Conservation (phyloP, 2,888 invertebrate genomes). For the Dendrolimus houi region DNA sequence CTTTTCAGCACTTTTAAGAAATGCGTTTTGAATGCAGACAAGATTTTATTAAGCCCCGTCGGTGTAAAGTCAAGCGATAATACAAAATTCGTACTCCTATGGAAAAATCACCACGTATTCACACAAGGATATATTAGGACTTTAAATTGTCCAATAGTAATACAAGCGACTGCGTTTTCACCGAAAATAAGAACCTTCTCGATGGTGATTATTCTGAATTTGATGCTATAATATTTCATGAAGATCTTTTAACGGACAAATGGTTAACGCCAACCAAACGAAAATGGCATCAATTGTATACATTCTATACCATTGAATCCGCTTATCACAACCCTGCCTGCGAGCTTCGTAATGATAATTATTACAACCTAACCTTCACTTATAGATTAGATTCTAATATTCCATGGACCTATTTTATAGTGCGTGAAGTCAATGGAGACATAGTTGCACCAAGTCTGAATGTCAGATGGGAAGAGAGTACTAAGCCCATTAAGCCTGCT, state of each 20-base stretch:
- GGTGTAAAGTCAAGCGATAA: neutral
- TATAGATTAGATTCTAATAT: conserved; percentile 45
- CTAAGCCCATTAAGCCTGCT: conserved; percentile 12
- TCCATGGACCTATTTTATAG: conserved; percentile 37
- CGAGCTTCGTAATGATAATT: conserved; percentile 34
- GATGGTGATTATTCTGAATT: conserved; percentile 22
- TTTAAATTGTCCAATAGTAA: conserved; percentile 23
- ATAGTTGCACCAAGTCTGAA: conserved; percentile 32
- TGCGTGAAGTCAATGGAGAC: conserved; percentile 25
- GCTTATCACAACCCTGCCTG: conserved; percentile 32
- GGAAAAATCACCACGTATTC: neutral
- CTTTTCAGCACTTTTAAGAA: neutral
- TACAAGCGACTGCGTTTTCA: conserved; percentile 31
- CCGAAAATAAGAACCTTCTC: conserved; percentile 23
- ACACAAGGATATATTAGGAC: neutral
- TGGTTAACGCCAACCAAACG: conserved; percentile 20
- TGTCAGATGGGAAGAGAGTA: conserved; percentile 23
- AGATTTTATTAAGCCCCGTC: neutral
- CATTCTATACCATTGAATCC: conserved; percentile 37
- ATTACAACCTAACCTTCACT: conserved; percentile 51
- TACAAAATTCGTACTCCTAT: neutral
- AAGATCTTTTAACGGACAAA: conserved; percentile 14
- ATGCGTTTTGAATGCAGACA: neutral
- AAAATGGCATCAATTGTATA: conserved; percentile 26
- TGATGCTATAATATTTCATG: conserved; percentile 34